A percentile compares a stretch with the other conserved stretches of the same genome.
These are phyloP conservation scores for Lasioglossum zephyrum DNA, from an alignment of 2,888 invertebrate genomes.

Conservation along the genomic window DNA sequence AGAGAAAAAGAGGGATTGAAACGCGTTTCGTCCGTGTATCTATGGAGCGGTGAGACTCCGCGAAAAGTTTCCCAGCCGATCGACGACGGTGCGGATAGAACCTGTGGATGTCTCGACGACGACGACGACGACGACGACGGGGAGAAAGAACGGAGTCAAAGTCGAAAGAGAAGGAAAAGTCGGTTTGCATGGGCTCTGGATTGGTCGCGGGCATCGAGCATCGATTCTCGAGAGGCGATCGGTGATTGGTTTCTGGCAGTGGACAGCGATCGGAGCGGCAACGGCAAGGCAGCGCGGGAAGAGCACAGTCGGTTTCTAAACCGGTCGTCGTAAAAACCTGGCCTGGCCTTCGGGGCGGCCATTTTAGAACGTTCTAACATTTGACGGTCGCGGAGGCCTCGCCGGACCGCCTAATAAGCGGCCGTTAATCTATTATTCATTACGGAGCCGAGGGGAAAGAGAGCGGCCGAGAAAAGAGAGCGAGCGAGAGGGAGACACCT, in stretches of 20 bases:
- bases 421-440: slow-evolving; percentile 83
- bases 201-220: slow-evolving; percentile 42
- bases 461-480: slow-evolving; percentile 34
- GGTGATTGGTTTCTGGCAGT: slow-evolving; percentile 71
- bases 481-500: slow-evolving; percentile 64
- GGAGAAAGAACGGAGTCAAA: slow-evolving; percentile 16
- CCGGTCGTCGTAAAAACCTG: slow-evolving; percentile 82
- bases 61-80: slow-evolving; percentile 1
- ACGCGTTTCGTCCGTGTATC: background rate
- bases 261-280: slow-evolving; percentile 47
- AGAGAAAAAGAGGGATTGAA: background rate
- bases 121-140: background rate
- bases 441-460: slow-evolving; percentile 58
- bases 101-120: background rate
- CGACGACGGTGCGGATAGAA: background rate
- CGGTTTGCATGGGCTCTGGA: slow-evolving; percentile 31
- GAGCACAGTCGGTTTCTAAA: slow-evolving; percentile 78
- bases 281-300: slow-evolving; percentile 62
- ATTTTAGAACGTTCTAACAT: slow-evolving; percentile 83
- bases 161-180: slow-evolving; percentile 32
- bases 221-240: slow-evolving; percentile 58
- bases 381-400: slow-evolving; percentile 80
- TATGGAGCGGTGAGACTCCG: background rate
- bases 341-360: slow-evolving; percentile 82
- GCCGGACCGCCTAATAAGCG: slow-evolving; percentile 80